These are phyloP conservation scores for Melinaea menophilus DNA, from an alignment of 2,888 invertebrate species.

Conservation along the genomic window DNA sequence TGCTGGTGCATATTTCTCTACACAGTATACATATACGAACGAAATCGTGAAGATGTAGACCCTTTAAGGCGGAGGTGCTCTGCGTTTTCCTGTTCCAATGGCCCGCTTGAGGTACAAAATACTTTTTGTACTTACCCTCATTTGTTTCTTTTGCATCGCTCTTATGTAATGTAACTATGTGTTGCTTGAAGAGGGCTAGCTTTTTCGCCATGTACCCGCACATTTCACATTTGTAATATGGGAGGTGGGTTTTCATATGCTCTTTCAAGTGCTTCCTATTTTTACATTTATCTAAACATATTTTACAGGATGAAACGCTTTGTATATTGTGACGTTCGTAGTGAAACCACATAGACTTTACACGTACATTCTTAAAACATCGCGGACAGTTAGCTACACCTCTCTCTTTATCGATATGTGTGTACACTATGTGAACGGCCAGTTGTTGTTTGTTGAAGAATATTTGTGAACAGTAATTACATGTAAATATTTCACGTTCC, in stretches of 20 bases:
- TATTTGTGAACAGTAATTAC: slow-evolving; percentile 2
- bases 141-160: not conserved
- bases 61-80: not conserved
- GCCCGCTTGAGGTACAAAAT: not conserved
- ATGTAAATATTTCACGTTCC: not conserved
- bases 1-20: not conserved
- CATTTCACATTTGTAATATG: slow-evolving; percentile 2
- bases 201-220: slow-evolving; percentile 5
- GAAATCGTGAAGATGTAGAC: not conserved
- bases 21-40: not conserved
- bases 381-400: slow-evolving; percentile 1
- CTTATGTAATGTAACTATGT: not conserved
- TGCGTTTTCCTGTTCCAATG: slow-evolving; percentile 1
- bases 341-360: not conserved
- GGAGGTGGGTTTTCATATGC: not conserved
- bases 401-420: not conserved
- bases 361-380: not conserved
- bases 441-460: slow-evolving; percentile 4
- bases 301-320: not conserved
- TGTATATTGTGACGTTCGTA: not conserved
- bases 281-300: slow-evolving; percentile 4
- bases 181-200: not conserved
- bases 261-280: slow-evolving; percentile 1
- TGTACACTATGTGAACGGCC: slow-evolving; percentile 1
- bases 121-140: slow-evolving; percentile 4